Base-by-base conservation (phyloP, 1,140 invertebrate species). In the Camponotus floridanus region DNA sequence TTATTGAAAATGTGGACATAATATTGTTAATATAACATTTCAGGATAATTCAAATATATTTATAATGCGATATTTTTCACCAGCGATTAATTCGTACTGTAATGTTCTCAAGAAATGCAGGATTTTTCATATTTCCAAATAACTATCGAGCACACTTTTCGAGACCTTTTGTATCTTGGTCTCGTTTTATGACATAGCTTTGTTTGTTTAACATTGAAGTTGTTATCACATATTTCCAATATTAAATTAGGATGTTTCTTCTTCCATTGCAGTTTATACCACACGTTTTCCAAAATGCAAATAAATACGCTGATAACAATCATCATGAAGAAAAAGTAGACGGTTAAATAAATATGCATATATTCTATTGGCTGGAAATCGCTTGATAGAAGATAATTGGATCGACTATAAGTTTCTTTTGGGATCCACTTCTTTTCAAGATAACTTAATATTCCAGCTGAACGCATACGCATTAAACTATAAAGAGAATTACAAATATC, bases 241-340 rank as follows among this genome's bases (percentile, higher is more conserved):
- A 70, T 73, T 0, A 2, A 51, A n/a, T 36, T 39, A 26, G n/a
- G 11, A 64, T 39, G 15, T 1, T 26, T 48, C 7, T n/a, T 39
- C 26, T 42, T 21, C 15, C 3, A 39, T 31, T n/a, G 76, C 59
- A 73, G 65, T 36, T 55, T 78, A 42, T 90, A 88, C 85, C 89
- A 92, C 48, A 92, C 31, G 62, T 91, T 92, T 84, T 93, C 92
- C 2, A 92, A 59, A 80, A 92, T 70, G 73, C 92, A 93, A 62
- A 93, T 88, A 1, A 92, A 48, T 1, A 59, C 26, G 39, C 92
- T 93, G 1, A 93, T 31, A 7, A 89, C 15, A 13, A 78, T 78
- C 73, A 88, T 87, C 9, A 59, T 67, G n/a, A 87, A 39, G 0
- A 93, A 71, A 9, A 85, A 86, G 3, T 73, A 3, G 5, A 76